phyloP scores from a whole-genome alignment of 2,113 vertebrate genomes.

The Ibidorhyncha struthersii region DNA sequence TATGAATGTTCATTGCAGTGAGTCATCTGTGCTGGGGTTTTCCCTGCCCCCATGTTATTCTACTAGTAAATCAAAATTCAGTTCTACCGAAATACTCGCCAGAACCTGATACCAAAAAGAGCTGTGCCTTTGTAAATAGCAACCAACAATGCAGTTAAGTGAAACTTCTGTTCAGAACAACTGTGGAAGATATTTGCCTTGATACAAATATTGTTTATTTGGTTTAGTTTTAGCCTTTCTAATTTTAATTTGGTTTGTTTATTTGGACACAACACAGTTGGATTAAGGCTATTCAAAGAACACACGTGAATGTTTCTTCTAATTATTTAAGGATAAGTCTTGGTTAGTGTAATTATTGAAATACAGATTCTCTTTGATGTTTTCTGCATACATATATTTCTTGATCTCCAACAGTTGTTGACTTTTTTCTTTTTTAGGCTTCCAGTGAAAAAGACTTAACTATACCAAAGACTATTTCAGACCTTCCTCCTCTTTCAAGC shows the following conservation, averaged over 20 bases:
- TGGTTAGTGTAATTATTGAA: not conserved
- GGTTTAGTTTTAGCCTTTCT: not conserved
- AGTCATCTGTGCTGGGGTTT: not conserved
- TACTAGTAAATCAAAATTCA: not conserved
- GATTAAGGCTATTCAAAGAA: not conserved
- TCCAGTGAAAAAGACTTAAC: conserved; percentile 73
- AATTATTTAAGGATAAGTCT: not conserved
- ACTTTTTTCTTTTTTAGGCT: conserved; percentile 38
- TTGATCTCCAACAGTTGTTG: not conserved
- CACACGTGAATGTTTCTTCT: not conserved
- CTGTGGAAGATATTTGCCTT: not conserved
- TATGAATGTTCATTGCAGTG: not conserved
- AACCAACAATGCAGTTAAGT: not conserved
- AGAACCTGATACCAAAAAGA: not conserved
- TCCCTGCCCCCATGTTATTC: not conserved
- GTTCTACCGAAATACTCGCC: not conserved
- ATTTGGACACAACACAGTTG: not conserved
- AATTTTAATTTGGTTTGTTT: not conserved
- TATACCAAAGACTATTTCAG: conserved; percentile 74
- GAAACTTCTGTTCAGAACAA: not conserved
- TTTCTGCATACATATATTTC: not conserved
- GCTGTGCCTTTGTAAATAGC: not conserved
- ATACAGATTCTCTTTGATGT: not conserved
- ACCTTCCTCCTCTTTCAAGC: conserved; percentile 87
- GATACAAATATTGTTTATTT: not conserved